Evolutionary conservation across 2,113 vertebrate genomes (phyloP).

Genomic region (Coptodon rendalli): DNA sequence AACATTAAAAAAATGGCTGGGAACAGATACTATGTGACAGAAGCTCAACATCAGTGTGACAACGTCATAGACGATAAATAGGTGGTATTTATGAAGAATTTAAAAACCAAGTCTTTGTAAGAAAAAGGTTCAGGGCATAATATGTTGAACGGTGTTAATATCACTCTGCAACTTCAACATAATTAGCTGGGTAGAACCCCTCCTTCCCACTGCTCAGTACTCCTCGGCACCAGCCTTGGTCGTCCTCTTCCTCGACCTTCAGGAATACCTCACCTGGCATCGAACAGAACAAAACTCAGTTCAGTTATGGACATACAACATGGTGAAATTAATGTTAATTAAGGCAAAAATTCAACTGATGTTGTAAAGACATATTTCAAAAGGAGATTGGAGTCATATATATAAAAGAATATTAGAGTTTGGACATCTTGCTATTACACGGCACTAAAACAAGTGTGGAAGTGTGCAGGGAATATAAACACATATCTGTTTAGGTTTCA

Average conservation of each 20-base stretch:
- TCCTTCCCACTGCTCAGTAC: slow-evolving; percentile 72
- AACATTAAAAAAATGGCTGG: not conserved
- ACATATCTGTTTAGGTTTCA: not conserved
- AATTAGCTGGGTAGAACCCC: slow-evolving; percentile 82
- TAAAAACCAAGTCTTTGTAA: not conserved
- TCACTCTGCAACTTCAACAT: slow-evolving; percentile 68
- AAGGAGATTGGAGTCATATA: not conserved
- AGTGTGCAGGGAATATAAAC: not conserved
- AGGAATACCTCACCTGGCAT: slow-evolving; percentile 75
- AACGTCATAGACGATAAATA: not conserved
- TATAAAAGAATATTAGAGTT: not conserved
- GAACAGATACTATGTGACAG: not conserved
- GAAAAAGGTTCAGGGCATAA: not conserved
- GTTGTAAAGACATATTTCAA: not conserved
- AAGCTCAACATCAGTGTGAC: not conserved
- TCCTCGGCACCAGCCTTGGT: slow-evolving; percentile 82
- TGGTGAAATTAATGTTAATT: not conserved
- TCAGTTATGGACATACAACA: not conserved
- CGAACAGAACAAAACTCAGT: not conserved
- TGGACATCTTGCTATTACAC: not conserved
- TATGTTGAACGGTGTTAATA: not conserved
- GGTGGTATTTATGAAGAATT: not conserved
- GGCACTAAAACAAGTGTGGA: not conserved
- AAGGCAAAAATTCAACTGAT: not conserved
- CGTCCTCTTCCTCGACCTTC: slow-evolving; percentile 82